Percentiles rank a stretch among this genome's conserved stretches.
phyloP scores from a whole-genome alignment of 2,113 vertebrate genomes.

The Rostratula benghalensis region DNA sequence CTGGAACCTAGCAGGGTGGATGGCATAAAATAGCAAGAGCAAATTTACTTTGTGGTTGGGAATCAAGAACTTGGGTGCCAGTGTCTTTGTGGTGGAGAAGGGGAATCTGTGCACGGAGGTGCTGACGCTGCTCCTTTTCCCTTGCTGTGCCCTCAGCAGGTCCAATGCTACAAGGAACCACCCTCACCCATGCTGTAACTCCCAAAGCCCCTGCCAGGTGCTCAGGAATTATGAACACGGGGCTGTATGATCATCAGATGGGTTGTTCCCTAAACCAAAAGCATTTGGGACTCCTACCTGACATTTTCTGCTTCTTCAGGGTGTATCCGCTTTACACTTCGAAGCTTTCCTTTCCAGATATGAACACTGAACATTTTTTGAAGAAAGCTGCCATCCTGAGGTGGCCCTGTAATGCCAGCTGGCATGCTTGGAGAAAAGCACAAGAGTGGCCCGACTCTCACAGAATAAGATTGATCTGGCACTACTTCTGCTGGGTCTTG shows the following conservation, averaged over 20 bases:
- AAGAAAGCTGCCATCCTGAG: neutral
- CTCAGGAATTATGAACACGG: neutral
- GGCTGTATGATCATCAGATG: neutral
- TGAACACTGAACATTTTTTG: neutral
- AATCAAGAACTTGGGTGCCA: neutral
- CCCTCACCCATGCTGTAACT: neutral
- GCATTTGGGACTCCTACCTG: neutral
- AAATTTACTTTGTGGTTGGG: neutral
- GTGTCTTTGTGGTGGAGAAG: neutral
- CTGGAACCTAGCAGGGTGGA: neutral
- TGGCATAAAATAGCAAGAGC: neutral
- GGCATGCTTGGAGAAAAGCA: neutral
- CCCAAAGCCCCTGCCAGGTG: neutral
- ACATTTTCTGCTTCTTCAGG: neutral
- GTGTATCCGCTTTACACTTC: neutral
- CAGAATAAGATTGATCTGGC: neutral
- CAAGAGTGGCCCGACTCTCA: neutral
- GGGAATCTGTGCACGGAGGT: neutral
- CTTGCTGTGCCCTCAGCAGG: neutral
- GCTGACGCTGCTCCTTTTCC: neutral
- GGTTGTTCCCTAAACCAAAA: neutral
- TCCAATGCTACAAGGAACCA: rapidly evolving
- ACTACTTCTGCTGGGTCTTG: neutral
- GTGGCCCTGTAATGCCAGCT: neutral
- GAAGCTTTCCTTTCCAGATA: neutral